Conservation (phyloP, 2,113 vertebrate species). For the Ellobius talpinus region DNA sequence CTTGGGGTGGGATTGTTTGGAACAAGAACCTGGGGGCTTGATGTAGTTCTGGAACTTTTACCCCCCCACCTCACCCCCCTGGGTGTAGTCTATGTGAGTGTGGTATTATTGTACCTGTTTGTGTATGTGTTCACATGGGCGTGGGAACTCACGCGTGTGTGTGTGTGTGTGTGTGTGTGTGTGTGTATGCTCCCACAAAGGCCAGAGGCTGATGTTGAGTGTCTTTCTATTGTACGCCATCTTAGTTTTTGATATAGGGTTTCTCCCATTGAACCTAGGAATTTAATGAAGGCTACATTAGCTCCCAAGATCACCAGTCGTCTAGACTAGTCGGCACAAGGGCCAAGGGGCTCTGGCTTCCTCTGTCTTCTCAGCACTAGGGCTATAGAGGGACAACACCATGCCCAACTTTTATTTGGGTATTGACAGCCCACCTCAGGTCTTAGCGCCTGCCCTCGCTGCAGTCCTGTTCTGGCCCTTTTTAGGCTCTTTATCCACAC, state of each 20-base stretch:
- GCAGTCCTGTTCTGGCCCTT: background rate
- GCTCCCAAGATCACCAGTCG: background rate
- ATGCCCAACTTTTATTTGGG: background rate
- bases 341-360: background rate
- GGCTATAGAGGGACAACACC: background rate
- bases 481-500: background rate
- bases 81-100: background rate
- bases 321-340: background rate
- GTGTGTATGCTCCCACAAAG: background rate
- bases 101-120: background rate
- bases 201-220: background rate
- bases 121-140: background rate
- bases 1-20: background rate
- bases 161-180: background rate
- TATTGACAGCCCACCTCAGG: background rate
- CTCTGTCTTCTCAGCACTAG: background rate
- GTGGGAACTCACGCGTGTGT: background rate
- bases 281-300: background rate
- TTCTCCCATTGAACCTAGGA: background rate
- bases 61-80: fast-evolving
- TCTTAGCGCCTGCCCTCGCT: background rate
- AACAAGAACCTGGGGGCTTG: background rate
- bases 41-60: background rate
- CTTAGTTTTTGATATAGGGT: background rate
- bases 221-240: background rate